Conservation (phyloP, 2,888 invertebrate genomes). For the Drosophila paucipuncta region DNA sequence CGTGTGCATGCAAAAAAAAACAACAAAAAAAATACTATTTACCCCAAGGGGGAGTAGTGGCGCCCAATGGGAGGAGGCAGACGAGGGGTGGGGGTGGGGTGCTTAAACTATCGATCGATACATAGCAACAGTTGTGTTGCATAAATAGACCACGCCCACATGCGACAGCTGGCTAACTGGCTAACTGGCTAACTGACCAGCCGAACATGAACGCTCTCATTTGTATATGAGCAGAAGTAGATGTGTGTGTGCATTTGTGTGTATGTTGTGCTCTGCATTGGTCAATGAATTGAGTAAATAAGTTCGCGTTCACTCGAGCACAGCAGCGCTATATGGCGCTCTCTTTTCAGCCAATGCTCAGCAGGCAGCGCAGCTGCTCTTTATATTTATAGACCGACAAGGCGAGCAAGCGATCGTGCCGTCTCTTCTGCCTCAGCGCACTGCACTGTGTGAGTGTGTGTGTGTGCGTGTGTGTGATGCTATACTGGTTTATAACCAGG, state of each 20-base stretch:
- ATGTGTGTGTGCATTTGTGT: slow-evolving; percentile 15
- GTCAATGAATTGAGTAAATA: slow-evolving; percentile 83
- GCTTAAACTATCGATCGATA: slow-evolving; percentile 34
- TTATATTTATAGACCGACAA: slow-evolving; percentile 67
- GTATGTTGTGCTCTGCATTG: slow-evolving; percentile 81
- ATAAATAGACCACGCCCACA: slow-evolving; percentile 77
- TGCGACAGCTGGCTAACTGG: slow-evolving; percentile 50
- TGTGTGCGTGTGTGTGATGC: slow-evolving; percentile 45
- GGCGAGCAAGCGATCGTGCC: slow-evolving; percentile 50
- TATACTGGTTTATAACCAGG: slow-evolving; percentile 79
- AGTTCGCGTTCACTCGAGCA: slow-evolving; percentile 64
- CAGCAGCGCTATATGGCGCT: slow-evolving; percentile 50
- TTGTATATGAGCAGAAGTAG: slow-evolving; percentile 27
- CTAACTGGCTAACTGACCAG: slow-evolving; percentile 41
- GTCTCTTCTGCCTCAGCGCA: slow-evolving; percentile 21
- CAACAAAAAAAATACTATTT: slow-evolving; percentile 14
- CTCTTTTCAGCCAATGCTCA: slow-evolving; percentile 50
- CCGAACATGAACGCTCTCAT: slow-evolving; percentile 52
- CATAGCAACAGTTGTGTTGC: slow-evolving; percentile 57
- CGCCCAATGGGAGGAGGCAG: slow-evolving; percentile 1
- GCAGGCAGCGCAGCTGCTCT: slow-evolving; percentile 45
- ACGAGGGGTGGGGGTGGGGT: background rate
- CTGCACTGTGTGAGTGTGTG: slow-evolving; percentile 2
- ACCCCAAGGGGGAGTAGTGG: slow-evolving; percentile 8
- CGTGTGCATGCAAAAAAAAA: slow-evolving; percentile 50